phyloP scores from a whole-genome alignment of 2,113 vertebrate species.

The Spheniscus mendiculus region DNA sequence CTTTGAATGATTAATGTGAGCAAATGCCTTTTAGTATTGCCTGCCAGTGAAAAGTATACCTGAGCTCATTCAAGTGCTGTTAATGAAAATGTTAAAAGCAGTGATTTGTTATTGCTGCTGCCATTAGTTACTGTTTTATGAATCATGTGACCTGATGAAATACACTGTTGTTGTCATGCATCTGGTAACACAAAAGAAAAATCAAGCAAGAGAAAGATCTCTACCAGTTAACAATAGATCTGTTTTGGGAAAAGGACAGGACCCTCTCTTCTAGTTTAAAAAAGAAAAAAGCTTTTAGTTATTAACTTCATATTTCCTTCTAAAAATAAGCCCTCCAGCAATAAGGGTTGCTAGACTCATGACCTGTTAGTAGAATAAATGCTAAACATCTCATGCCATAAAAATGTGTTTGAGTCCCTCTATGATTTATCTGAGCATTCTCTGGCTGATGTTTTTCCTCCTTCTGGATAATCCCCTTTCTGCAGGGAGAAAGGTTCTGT shows the following conservation, averaged over 20 bases:
- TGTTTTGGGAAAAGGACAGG: neutral
- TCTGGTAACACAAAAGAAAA: neutral
- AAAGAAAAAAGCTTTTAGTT: neutral
- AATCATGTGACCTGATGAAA: neutral
- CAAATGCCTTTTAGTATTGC: neutral
- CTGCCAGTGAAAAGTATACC: conserved; percentile 20
- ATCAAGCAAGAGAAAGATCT: neutral
- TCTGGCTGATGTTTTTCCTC: neutral
- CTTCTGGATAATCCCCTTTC: neutral
- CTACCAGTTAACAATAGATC: neutral
- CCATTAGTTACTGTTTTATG: neutral
- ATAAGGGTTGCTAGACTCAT: neutral
- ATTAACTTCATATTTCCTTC: neutral
- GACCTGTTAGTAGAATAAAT: neutral
- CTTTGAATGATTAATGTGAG: conserved; percentile 14
- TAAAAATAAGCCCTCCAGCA: neutral
- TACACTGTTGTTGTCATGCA: neutral
- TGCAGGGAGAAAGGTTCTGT: neutral
- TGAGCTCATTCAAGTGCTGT: neutral
- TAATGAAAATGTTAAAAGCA: conserved; percentile 37
- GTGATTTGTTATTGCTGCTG: conserved; percentile 10
- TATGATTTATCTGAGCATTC: neutral
- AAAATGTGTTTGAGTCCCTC: neutral
- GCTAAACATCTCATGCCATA: neutral
- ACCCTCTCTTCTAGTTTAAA: neutral